Percentiles rank a stretch among this genome's conserved stretches.
Conservation (phyloP, 2,113 vertebrate species). For the Lampris incognitus region DNA sequence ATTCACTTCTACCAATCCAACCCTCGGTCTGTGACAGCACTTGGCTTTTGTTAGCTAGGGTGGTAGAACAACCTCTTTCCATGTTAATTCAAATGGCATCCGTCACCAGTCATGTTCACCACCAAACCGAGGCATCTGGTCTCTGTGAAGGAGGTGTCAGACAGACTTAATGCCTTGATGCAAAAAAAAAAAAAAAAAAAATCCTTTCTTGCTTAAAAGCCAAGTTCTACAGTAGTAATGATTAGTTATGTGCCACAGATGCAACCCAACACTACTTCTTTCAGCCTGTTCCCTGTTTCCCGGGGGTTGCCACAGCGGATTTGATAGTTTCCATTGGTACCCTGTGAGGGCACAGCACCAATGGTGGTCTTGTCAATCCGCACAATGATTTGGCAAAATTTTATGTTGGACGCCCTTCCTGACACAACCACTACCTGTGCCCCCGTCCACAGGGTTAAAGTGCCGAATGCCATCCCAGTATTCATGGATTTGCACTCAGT, state of each 20-base stretch:
- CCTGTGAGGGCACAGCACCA: too few relatives aligned
- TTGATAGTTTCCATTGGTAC: too few relatives aligned
- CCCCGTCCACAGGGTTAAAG: too few relatives aligned
- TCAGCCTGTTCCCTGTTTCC: too few relatives aligned
- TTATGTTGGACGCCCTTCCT: too few relatives aligned
- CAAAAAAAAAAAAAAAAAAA: background rate
- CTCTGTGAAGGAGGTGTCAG: background rate
- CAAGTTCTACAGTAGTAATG: background rate
- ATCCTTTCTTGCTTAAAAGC: background rate
- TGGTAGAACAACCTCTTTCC: background rate
- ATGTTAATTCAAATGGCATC: conserved; percentile 3
- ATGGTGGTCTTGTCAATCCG: too few relatives aligned
- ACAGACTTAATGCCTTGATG: background rate
- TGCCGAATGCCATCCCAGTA: too few relatives aligned
- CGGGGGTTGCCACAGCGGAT: too few relatives aligned
- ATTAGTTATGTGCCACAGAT: background rate
- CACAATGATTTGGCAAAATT: too few relatives aligned
- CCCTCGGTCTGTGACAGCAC: background rate
- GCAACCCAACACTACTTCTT: too few relatives aligned
- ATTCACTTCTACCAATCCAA: background rate
- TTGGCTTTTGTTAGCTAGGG: background rate
- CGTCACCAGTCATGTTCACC: conserved; percentile 10
- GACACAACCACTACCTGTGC: too few relatives aligned
- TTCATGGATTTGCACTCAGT: too few relatives aligned
- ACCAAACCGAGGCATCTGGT: background rate